Conservation (phyloP, 1,140 invertebrate genomes). For the Saxidomus purpurata region DNA sequence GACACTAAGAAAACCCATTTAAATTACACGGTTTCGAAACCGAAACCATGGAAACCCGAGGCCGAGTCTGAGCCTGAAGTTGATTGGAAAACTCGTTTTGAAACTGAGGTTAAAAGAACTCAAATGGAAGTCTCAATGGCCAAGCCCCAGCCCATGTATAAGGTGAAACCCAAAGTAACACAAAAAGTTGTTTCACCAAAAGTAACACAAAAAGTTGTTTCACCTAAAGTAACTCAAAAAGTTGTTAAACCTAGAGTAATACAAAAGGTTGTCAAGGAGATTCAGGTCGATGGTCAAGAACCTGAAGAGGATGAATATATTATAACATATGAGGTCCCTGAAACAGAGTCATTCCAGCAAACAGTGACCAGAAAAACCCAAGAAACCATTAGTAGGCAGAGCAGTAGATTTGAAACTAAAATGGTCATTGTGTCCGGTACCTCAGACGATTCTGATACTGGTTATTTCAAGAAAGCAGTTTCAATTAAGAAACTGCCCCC, state of each 20-base stretch:
- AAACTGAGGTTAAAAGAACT: not conserved
- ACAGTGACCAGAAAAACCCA: not conserved
- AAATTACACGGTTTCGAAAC: not conserved
- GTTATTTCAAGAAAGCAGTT: slow-evolving; percentile 53
- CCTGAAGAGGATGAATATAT: slow-evolving; percentile 32
- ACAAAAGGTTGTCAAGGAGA: not conserved
- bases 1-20: not conserved
- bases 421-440: slow-evolving; percentile 33
- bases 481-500: slow-evolving; percentile 56
- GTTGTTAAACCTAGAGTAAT: not conserved
- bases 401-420: slow-evolving; percentile 37
- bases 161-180: not conserved
- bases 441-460: slow-evolving; percentile 43
- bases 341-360: not conserved
- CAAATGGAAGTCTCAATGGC: not conserved
- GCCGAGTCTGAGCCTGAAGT: not conserved
- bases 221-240: not conserved
- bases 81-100: slow-evolving; percentile 16
- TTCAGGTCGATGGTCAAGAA: not conserved
- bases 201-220: too few relatives aligned
- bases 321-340: slow-evolving; percentile 17
- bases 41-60: not conserved
- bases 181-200: not conserved
- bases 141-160: not conserved
- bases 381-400: not conserved